Conservation (phyloP, 2,888 invertebrate genomes). For the Nemurella pictetii region DNA sequence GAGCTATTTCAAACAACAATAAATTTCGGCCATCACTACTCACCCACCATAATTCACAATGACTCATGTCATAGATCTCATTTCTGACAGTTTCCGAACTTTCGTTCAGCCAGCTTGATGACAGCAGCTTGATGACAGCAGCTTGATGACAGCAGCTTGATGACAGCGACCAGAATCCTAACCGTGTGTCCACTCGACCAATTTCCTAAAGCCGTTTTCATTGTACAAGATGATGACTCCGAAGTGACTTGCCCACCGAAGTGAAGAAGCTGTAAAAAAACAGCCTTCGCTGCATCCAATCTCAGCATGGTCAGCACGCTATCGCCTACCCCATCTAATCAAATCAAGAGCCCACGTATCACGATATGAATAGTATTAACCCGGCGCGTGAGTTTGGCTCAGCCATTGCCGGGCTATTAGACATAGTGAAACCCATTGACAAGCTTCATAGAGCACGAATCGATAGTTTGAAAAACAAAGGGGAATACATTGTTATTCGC, state of each 20-base stretch:
- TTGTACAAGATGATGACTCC: background rate
- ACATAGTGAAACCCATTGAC: conserved; percentile 23
- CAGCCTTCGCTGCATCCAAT: background rate
- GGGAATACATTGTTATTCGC: conserved; percentile 13
- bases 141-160: background rate
- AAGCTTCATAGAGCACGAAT: conserved; percentile 22
- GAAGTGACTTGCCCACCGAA: background rate
- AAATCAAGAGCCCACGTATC: background rate
- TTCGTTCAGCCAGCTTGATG: background rate
- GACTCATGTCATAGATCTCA: background rate
- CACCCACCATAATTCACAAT: background rate
- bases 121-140: background rate
- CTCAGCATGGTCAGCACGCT: background rate
- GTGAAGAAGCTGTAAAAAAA: background rate
- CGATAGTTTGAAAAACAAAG: conserved; percentile 37
- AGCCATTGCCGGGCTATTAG: background rate
- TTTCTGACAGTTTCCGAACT: background rate
- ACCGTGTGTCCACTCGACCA: background rate
- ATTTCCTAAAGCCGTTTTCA: background rate
- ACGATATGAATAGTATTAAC: background rate
- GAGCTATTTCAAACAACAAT: background rate
- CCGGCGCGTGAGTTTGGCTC: background rate
- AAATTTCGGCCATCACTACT: background rate
- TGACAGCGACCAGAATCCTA: background rate
- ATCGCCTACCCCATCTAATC: background rate